phyloP scores from a whole-genome alignment of 2,888 invertebrate genomes.

The Ennomos quercinarius region DNA sequence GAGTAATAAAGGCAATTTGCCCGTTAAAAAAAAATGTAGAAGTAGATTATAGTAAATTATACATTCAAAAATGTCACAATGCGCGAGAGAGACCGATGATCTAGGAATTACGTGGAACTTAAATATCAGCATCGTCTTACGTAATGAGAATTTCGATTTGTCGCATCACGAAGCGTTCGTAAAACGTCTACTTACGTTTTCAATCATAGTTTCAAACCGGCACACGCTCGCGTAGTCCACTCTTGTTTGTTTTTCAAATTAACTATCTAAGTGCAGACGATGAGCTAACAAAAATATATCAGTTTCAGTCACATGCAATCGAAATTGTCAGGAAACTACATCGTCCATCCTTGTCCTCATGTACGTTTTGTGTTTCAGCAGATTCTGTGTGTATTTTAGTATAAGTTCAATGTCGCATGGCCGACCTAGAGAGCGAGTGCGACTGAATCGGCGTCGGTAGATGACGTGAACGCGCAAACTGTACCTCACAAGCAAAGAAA shows the following conservation, averaged over 20 bases:
- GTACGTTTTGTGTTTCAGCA: constrained; percentile 52
- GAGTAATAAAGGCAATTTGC: too few species aligned
- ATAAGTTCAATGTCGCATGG: constrained; percentile 70
- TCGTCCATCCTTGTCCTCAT: constrained; percentile 51
- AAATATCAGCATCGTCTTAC: constrained; percentile 1
- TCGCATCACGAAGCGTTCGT: not conserved
- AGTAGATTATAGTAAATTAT: too few species aligned
- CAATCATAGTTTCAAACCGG: constrained; percentile 23
- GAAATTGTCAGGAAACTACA: constrained; percentile 30
- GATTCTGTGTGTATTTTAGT: constrained; percentile 54
- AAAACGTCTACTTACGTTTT: constrained; percentile 1
- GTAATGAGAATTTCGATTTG: constrained; percentile 11
- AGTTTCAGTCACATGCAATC: constrained; percentile 11
- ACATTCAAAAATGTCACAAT: not conserved
- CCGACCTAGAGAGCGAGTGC: constrained; percentile 52
- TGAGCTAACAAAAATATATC: constrained; percentile 11
- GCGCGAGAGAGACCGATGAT: not conserved
- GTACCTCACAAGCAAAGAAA: constrained; percentile 23
- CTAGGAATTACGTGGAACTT: not conserved
- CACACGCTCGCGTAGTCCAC: constrained; percentile 31
- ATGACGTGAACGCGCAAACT: too few species aligned
- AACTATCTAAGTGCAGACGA: constrained; percentile 12
- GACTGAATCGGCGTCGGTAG: constrained; percentile 21
- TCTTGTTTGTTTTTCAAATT: constrained; percentile 18
- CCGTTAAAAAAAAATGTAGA: too few species aligned